Base-by-base conservation (phyloP, 2,797 vertebrate genomes). In the Toxotes lorentzi region DNA sequence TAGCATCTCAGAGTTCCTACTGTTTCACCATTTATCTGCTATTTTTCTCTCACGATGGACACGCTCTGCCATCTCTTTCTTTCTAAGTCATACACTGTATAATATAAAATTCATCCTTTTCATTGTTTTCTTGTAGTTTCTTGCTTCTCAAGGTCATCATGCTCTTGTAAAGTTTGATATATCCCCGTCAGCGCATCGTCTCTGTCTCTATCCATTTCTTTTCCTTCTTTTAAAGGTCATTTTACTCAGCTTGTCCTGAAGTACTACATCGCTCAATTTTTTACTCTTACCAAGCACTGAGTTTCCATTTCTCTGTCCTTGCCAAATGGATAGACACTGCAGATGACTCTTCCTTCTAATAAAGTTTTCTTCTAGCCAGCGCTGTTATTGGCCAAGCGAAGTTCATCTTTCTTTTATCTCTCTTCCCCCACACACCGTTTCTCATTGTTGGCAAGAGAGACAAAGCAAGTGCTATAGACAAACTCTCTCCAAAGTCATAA, bases 141-240 rank as follows among this genome's bases (percentile, higher is more conserved):
- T 73, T 60, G 19, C 45, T 47, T 32, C n/a, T 53, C 50, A 57
- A 64, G 51, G 88, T 87, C 76, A 75, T 13, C 3, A 5, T 58
- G 62, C 60, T 75, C 72, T 30, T 32, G 23, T 61, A 34, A 81
- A 81, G 63, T 83, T 50, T 84, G 66, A 79, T 63, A 27, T 23
- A 62, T 54, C 24, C 16, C 59, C 57, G n/a, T 60, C 68, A 51
- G 47, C 10, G 56, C 27, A 59, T 47, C 48, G 1, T 24, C 5
- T 45, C 23, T 41, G 21, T n/a, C 40, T 62, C 2, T 57, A 45
- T 24, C 17, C 8, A 38, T 48, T 7, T 57, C 27, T 61, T 41
- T 5, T 2, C 4, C 45, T 64, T 72, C 7, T 38, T 53, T 47
- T 32, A 9, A 67, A 84, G 68, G 64, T 84, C 32, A 69, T 34